phyloP scores from a whole-genome alignment of 2,113 vertebrate species.

The Cheirogaleus medius region DNA sequence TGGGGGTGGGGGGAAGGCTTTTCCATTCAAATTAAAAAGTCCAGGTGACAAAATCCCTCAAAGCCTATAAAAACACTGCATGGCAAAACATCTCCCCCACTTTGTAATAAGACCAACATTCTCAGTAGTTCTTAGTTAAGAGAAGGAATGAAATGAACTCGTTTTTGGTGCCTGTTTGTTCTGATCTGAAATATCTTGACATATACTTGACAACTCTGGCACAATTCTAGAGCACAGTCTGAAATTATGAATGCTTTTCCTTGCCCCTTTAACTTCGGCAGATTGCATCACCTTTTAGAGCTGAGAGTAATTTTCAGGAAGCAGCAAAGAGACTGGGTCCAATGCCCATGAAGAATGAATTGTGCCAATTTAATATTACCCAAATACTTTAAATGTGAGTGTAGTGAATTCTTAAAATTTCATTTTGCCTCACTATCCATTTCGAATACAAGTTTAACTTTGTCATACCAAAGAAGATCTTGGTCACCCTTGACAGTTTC shows the following conservation, averaged over 20 bases:
- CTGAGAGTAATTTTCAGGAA: slow-evolving; percentile 44
- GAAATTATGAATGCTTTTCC: too few species aligned
- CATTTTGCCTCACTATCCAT: neutral
- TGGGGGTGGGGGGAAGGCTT: fast-evolving
- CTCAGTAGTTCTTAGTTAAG: slow-evolving; percentile 8
- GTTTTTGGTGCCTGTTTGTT: slow-evolving; percentile 15
- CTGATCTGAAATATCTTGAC: slow-evolving; percentile 74
- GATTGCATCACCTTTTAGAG: neutral
- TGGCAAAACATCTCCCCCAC: neutral
- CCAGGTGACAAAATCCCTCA: neutral
- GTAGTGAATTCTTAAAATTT: neutral
- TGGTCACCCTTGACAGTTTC: neutral
- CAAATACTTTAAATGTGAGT: neutral
- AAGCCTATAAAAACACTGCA: neutral
- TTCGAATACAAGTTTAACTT: neutral
- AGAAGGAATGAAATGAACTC: slow-evolving; percentile 39
- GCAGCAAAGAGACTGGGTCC: neutral
- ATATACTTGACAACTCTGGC: slow-evolving; percentile 60
- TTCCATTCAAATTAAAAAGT: neutral
- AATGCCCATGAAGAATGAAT: slow-evolving; percentile 1
- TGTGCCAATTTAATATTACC: slow-evolving; percentile 14
- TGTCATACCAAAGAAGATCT: neutral
- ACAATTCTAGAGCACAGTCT: too few species aligned
- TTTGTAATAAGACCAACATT: neutral
- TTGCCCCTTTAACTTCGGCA: slow-evolving; percentile 24